Percentiles rank a stretch among this genome's conserved stretches.
phyloP scores from a whole-genome alignment of 1,140 invertebrate genomes.

The Goniozus legneri region DNA sequence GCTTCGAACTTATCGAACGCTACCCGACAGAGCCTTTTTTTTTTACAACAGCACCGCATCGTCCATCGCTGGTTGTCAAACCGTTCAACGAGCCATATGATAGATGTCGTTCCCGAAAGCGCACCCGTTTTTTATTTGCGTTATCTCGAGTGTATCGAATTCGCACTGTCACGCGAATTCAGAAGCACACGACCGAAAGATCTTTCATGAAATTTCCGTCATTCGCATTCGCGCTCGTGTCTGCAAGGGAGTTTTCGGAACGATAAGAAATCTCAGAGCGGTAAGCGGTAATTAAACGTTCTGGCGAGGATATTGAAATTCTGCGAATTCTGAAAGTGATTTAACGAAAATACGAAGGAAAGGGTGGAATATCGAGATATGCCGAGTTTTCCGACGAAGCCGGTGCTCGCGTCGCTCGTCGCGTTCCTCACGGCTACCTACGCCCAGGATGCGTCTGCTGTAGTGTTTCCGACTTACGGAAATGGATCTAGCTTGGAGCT shows the following conservation, averaged over 20 bases:
- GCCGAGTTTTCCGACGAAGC: no score
- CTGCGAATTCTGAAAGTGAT: no score
- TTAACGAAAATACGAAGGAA: background rate
- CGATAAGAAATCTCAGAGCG: no score
- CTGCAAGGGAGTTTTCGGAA: no score
- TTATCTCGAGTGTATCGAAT: slow-evolving; percentile 17
- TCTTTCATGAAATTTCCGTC: background rate
- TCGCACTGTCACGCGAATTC: slow-evolving; percentile 15
- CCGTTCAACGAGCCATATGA: slow-evolving; percentile 41
- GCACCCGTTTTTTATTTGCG: slow-evolving; percentile 17
- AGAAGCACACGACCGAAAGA: no score
- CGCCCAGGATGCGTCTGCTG: slow-evolving; percentile 13
- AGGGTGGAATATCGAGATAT: background rate
- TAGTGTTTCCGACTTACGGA: slow-evolving; percentile 5
- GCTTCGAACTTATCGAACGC: no score
- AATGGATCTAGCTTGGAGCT: slow-evolving; percentile 13
- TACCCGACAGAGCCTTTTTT: no score
- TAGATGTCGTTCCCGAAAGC: slow-evolving; percentile 26
- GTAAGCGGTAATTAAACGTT: no score
- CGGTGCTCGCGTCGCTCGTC: slow-evolving; percentile 5
- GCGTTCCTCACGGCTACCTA: slow-evolving; percentile 5
- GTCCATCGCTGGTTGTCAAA: slow-evolving; percentile 23
- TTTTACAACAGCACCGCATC: no score
- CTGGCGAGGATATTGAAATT: no score
- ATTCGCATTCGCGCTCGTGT: no score